Conservation (phyloP, 53 echinoderm and acorn worm genomes). For the Paelopatides confundens region DNA sequence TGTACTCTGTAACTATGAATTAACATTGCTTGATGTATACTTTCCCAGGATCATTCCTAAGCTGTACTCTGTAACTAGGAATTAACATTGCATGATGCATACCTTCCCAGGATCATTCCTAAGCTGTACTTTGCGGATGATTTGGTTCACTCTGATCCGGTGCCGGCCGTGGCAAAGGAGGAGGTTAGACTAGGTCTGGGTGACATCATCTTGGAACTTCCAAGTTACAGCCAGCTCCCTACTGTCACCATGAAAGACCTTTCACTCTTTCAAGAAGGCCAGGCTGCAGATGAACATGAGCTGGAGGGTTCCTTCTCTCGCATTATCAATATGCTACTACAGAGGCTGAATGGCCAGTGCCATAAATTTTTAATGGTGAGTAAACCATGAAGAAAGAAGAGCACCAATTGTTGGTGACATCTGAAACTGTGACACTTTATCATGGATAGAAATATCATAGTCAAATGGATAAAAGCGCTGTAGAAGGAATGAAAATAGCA, state of each 20-base stretch:
- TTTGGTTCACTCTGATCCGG: constrained; percentile 79
- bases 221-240: constrained; percentile 79
- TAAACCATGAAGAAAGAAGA: background rate
- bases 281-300: constrained; percentile 38
- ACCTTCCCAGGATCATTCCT: constrained; percentile 86
- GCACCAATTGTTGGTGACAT: background rate
- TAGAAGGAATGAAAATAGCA: no score
- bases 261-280: constrained; percentile 58
- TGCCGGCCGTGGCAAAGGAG: constrained; percentile 79
- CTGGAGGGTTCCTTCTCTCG: constrained; percentile 33
- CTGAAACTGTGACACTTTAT: no score
- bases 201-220: constrained; percentile 79
- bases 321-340: constrained; percentile 26
- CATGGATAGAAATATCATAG: no score
- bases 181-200: constrained; percentile 72
- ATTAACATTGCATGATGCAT: background rate
- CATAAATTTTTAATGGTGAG: constrained; percentile 36
- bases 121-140: constrained; percentile 87
- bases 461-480: no score
- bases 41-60: constrained; percentile 85
- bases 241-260: constrained; percentile 79
- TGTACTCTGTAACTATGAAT: no score
- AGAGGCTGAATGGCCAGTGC: constrained; percentile 43
- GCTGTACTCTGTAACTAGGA: no score
- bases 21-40: background rate